A percentile compares a stretch with the other conserved stretches of the same genome.
Evolutionary conservation across 2,113 vertebrate genomes (phyloP).

Genomic region (Ctenomys sociabilis): DNA sequence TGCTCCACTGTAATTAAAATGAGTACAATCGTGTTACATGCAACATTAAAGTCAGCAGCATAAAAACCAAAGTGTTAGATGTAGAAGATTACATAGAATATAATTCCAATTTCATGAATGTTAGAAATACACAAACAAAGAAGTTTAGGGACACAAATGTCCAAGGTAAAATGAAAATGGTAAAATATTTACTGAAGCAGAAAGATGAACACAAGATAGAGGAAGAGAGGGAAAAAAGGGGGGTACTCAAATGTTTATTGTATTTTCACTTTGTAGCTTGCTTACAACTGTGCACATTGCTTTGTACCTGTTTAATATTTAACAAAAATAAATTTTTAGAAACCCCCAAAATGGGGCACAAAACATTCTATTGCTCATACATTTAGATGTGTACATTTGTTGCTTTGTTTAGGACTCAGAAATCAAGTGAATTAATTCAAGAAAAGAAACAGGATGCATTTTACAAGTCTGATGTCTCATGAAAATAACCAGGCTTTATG

Average conservation of each 20-base stretch:
- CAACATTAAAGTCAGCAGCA: neutral
- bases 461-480: neutral
- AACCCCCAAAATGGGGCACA: neutral
- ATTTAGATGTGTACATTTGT: neutral
- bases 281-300: neutral
- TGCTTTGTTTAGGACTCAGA: constrained; percentile 1
- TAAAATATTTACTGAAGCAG: neutral
- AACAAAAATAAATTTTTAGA: constrained; percentile 2
- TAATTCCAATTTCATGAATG: neutral
- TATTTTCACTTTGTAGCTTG: neutral
- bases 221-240: neutral
- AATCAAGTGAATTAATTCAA: neutral
- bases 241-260: neutral
- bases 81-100: neutral
- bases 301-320: neutral
- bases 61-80: constrained; percentile 11
- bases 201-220: neutral
- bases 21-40: neutral
- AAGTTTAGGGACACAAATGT: neutral
- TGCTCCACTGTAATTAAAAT: neutral
- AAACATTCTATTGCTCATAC: neutral
- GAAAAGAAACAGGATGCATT: neutral
- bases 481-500: neutral
- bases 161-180: neutral
- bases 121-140: neutral